Evolutionary conservation across 1,140 invertebrate species (phyloP).

Genomic region (Drosophila baimaii): DNA sequence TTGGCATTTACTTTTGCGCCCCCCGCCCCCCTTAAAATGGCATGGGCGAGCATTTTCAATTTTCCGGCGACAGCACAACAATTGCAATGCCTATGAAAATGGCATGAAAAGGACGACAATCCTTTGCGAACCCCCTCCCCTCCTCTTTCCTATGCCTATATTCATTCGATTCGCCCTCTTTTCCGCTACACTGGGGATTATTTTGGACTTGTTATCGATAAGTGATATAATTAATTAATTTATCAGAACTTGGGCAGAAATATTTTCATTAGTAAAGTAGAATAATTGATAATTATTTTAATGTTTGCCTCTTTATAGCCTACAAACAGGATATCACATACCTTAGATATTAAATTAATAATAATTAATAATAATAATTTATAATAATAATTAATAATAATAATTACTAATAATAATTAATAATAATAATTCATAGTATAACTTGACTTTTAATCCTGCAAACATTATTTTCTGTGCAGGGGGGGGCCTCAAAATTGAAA

Average conservation of each 20-base stretch:
- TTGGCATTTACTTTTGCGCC: slow-evolving; percentile 31
- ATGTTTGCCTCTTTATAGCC: neutral
- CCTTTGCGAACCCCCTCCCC: slow-evolving; percentile 10
- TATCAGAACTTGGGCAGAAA: no score
- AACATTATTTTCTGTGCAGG: neutral
- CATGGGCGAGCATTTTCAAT: slow-evolving; percentile 55
- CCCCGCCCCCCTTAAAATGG: neutral
- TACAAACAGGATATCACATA: no score
- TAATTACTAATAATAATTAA: neutral
- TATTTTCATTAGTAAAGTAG: neutral
- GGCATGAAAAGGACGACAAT: slow-evolving; percentile 42
- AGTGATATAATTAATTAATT: no score
- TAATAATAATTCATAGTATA: neutral
- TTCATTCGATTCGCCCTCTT: neutral
- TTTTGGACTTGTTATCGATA: neutral
- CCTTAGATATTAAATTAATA: no score
- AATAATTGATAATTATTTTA: neutral
- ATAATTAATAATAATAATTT: no score
- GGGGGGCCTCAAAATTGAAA: slow-evolving; percentile 9
- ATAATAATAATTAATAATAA: no score
- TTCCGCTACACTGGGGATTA: neutral
- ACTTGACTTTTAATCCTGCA: no score
- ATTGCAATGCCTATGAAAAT: slow-evolving; percentile 50
- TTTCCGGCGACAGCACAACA: slow-evolving; percentile 42
- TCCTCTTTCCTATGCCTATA: neutral